phyloP scores from a whole-genome alignment of 2,888 invertebrate genomes.

The Anoplius nigerrimus region DNA sequence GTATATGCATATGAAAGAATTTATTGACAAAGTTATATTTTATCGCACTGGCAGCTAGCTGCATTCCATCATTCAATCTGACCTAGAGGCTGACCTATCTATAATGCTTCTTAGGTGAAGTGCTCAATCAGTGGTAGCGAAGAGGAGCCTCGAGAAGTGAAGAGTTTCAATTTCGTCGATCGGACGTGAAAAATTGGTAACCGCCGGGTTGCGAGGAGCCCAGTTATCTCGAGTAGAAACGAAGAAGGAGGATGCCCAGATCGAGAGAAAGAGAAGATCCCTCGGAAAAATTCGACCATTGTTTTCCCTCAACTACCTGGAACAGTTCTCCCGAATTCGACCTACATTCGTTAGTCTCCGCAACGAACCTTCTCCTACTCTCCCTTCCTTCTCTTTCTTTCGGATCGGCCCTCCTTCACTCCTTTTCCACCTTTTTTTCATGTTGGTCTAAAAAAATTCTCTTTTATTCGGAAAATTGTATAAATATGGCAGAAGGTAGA shows the following conservation, averaged over 20 bases:
- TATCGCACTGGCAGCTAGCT: no score
- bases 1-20: no score
- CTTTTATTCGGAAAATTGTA: no score
- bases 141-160: constrained; percentile 13
- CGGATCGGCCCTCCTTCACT: neutral
- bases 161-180: constrained; percentile 38
- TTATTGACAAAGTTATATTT: no score
- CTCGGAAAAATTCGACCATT: constrained; percentile 40
- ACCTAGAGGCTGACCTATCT: no score
- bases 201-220: no score
- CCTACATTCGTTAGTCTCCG: neutral
- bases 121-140: neutral
- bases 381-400: constrained; percentile 1
- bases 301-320: constrained; percentile 30
- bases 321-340: neutral
- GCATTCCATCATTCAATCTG: no score
- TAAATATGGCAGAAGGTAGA: no score
- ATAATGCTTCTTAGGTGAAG: constrained; percentile 5
- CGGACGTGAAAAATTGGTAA: constrained; percentile 12
- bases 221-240: no score
- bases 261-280: constrained; percentile 12
- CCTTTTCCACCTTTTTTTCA: no score
- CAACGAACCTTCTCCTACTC: neutral
- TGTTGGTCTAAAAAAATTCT: no score
- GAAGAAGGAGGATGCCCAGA: no score